Base-by-base conservation (phyloP, 2,888 invertebrate genomes). In the Sinelater perroti region DNA sequence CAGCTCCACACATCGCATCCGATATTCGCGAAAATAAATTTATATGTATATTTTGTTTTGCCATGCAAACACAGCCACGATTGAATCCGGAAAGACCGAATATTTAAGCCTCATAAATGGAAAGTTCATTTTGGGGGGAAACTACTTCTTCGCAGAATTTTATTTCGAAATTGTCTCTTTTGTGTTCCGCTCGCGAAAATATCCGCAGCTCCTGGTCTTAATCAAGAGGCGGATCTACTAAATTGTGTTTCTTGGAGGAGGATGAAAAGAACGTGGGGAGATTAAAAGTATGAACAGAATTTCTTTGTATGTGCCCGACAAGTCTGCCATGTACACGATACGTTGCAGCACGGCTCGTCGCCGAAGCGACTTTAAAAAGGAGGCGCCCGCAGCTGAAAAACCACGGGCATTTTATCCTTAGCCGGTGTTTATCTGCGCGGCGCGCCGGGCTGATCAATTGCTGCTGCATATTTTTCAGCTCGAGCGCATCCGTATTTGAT, bases 21-120 rank as follows among this genome's bases (percentile, higher is more conserved):
- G 60, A 58, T 64, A 60, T 58, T 58, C 57, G 52, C 60, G 62
- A 57, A 62, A 62, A 61, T 60, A 62, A 64, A 64, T 62, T 63
- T 62, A 63, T 63, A 63, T 63, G 58, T 63, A 56, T 63, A 61
- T 63, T 58, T 62, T 58, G 61, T 58, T 58, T 58, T 58, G 45
- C 59, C 50, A 59, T 59, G 54, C 54, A 60, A 60, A 56, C 56
- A 56, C 35, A 52, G 11, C 54, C 49, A 36, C 59, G 54, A 59
- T 55, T 55, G 59, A 59, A 59, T 54, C 38, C 58, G 44, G 53
- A 54, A 46, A 53, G 47, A 53, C 42, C 58, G 58, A 53, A 58
- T 58, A 58, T 58, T 58, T 53, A 58, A 53, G 44, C 58, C 36
- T 58, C 58, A 58, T 53, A 52, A 52, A 52, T 47, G 53, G 47